Evolutionary conservation across 2,113 vertebrate species (phyloP), one percentile per base, ranked within the genome.

Genomic region (Podarcis cretensis): DNA sequence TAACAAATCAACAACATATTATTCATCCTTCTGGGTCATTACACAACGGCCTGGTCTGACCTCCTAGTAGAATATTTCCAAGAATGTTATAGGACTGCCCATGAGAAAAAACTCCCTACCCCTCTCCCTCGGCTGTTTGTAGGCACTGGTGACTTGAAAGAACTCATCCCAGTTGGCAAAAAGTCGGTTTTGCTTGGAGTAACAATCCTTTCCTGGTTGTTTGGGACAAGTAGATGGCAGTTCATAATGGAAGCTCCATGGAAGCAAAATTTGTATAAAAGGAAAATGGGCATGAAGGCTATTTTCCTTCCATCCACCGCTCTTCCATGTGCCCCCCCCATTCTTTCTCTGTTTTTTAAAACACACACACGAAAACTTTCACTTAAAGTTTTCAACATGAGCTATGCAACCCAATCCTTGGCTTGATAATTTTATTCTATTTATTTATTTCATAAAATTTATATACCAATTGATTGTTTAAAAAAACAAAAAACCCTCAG

Each of bases 21-120:
- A 37, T 92, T 12, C 82, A 5, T 78, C 7, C 8, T 88, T 18
- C 48, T 23, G 30, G 35, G 74, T 3, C 2, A 21, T 90, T 73
- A 6, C 75, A 3, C 23, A 84, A 2, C 0, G 66, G 54, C 18
- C 13, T 81, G 25, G 3, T 57, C n/a, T 57, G 5, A 25, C 6
- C 18, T 30, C 48, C 59, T 65, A 35, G 18, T 9, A 65, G 30
- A 25, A 9, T 81, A 81, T n/a, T 65, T 65, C 76, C 81, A 66
- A 37, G 63, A 81, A 35, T 63, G 32, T 68, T 20, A 23, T 80
- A 13, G 48, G 48, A 30, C 30, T n/a, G n/a, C 30, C 6, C 30
- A 8, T 13, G 6, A 7, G 7, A 20, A 14, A 6, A 4, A 13
- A 10, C 2, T 27, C 8, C 48, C 43, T 12, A 8, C 7, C 12